Conservation (phyloP, 2,113 vertebrate species). For the Microtus ochrogaster region DNA sequence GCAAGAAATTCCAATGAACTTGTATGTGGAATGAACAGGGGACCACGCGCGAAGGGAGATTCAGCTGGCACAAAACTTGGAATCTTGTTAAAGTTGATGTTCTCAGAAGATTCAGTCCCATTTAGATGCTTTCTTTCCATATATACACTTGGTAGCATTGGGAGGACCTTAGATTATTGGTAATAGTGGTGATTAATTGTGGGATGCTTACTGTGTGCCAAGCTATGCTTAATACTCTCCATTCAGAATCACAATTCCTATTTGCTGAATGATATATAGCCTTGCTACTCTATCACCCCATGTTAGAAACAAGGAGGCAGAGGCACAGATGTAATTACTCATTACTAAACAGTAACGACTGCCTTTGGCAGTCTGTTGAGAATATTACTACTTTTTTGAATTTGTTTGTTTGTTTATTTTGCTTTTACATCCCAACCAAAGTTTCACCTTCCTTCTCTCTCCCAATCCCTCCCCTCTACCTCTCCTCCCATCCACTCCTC, state of each 20-base stretch:
- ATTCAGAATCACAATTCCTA: slow-evolving; percentile 39
- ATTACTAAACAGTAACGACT: not conserved
- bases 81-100: slow-evolving; percentile 21
- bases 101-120: not conserved
- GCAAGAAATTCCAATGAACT: not conserved
- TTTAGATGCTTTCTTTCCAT: not conserved
- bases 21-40: not conserved
- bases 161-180: not conserved
- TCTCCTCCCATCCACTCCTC: not conserved
- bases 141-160: not conserved
- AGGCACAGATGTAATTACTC: not conserved
- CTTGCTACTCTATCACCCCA: not conserved
- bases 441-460: not conserved
- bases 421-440: not conserved
- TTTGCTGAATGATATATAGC: not conserved
- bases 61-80: not conserved
- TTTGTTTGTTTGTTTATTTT: not conserved
- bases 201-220: not conserved
- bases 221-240: not conserved
- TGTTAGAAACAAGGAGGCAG: slow-evolving; percentile 13
- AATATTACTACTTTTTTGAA: not conserved
- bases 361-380: not conserved
- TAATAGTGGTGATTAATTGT: slow-evolving; percentile 22
- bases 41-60: not conserved
- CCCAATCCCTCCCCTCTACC: no score